Conservation (phyloP, 2,888 invertebrate genomes). For the Pasiphila rectangulata region DNA sequence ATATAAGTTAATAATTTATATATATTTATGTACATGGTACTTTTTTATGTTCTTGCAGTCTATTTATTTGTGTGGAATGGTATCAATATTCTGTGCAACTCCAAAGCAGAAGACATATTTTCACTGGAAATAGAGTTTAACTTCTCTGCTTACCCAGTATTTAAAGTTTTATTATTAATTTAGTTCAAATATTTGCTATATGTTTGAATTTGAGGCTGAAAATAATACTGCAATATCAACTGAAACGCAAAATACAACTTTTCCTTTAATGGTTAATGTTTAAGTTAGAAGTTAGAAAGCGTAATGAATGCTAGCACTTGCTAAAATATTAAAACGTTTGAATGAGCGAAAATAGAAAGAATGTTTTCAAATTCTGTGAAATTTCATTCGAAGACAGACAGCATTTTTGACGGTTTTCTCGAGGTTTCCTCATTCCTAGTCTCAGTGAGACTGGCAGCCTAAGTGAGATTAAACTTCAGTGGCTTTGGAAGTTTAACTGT, state of each 20-base stretch:
- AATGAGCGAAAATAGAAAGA: background rate
- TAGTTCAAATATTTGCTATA: too few relatives aligned
- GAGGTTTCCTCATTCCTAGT: background rate
- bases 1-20: too few relatives aligned
- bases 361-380: constrained; percentile 2
- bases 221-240: too few relatives aligned
- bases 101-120: too few relatives aligned
- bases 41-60: too few relatives aligned
- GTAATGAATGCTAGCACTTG: background rate
- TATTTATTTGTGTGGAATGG: too few relatives aligned
- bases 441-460: background rate
- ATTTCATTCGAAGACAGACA: background rate
- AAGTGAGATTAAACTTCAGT: background rate
- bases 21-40: too few relatives aligned
- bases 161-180: too few relatives aligned
- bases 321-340: constrained; percentile 1
- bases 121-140: too few relatives aligned
- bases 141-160: too few relatives aligned
- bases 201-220: too few relatives aligned
- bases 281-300: constrained; percentile 13
- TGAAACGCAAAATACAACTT: background rate
- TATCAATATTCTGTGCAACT: too few relatives aligned
- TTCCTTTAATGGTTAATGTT: background rate
- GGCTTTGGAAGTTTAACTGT: constrained; percentile 1
- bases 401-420: background rate